phyloP scores from a whole-genome alignment of 2,888 invertebrate species.

The Autographa gamma region DNA sequence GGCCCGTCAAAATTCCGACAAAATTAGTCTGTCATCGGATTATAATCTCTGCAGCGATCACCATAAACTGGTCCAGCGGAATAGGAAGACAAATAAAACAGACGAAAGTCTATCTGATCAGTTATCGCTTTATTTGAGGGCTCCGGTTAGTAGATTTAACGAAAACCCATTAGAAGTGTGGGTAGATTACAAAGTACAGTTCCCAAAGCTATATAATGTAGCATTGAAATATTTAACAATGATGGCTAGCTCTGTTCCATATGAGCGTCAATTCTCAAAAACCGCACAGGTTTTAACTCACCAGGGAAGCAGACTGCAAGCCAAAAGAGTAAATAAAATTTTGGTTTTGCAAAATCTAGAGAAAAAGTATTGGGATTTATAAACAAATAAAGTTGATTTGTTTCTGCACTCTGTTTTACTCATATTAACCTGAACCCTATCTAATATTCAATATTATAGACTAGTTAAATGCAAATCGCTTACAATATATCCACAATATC shows the following conservation, averaged over 20 bases:
- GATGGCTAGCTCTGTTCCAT: conserved; percentile 52
- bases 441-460: no score
- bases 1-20: no score
- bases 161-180: conserved; percentile 55
- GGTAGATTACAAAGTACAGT: conserved; percentile 54
- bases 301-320: no score
- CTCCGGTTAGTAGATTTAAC: conserved; percentile 50
- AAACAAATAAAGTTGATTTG: no score
- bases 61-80: conserved; percentile 57
- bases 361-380: no score
- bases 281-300: conserved; percentile 46
- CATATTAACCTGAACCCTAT: no score
- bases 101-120: conserved; percentile 50
- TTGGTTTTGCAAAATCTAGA: conserved; percentile 42
- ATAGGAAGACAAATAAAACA: conserved; percentile 56
- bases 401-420: no score
- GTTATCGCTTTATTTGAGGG: conserved; percentile 48
- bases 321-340: conserved; percentile 38
- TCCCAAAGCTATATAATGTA: conserved; percentile 45
- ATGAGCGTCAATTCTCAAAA: conserved; percentile 47
- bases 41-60: conserved; percentile 50
- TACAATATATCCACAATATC: no score
- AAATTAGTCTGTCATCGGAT: conserved; percentile 38
- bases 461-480: no score
- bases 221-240: conserved; percentile 55